These are phyloP conservation scores for Bradysia coprophila DNA, from an alignment of 1,140 invertebrate genomes.

Conservation along the genomic window DNA sequence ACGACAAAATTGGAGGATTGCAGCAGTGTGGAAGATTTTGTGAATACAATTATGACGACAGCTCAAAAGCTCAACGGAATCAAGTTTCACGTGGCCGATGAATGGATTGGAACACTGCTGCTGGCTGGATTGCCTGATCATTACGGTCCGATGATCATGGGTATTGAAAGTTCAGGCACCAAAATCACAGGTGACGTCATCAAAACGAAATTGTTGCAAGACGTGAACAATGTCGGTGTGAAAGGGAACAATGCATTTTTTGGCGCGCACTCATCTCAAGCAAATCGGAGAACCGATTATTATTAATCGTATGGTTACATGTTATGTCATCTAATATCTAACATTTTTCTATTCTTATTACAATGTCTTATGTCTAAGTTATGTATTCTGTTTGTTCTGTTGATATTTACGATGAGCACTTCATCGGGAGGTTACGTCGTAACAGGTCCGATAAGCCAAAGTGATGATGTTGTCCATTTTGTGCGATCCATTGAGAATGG, in stretches of 20 bases:
- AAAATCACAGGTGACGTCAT: neutral
- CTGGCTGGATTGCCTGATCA: conserved; percentile 17
- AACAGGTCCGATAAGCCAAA: too few species aligned
- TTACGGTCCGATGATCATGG: conserved; percentile 20
- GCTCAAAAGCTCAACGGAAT: neutral
- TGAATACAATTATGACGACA: conserved; percentile 10
- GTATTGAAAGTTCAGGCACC: neutral
- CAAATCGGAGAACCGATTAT: too few species aligned
- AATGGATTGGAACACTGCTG: conserved; percentile 18
- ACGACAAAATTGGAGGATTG: conserved; percentile 13
- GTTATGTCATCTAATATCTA: too few species aligned
- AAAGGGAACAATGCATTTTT: neutral
- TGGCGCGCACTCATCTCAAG: neutral
- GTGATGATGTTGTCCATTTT: too few species aligned
- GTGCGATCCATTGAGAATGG: too few species aligned
- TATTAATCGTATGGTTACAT: too few species aligned
- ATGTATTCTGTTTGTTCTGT: too few species aligned
- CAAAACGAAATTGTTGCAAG: neutral
- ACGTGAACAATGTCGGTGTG: neutral
- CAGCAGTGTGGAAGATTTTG: conserved; percentile 15
- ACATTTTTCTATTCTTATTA: too few species aligned
- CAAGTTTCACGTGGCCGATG: conserved; percentile 7
- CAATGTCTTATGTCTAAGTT: too few species aligned
- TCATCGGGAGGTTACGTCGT: too few species aligned
- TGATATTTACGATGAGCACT: too few species aligned